A percentile compares a stretch with the other conserved stretches of the same genome.
Conservation (phyloP, 2,113 vertebrate genomes). For the Mastomys coucha region DNA sequence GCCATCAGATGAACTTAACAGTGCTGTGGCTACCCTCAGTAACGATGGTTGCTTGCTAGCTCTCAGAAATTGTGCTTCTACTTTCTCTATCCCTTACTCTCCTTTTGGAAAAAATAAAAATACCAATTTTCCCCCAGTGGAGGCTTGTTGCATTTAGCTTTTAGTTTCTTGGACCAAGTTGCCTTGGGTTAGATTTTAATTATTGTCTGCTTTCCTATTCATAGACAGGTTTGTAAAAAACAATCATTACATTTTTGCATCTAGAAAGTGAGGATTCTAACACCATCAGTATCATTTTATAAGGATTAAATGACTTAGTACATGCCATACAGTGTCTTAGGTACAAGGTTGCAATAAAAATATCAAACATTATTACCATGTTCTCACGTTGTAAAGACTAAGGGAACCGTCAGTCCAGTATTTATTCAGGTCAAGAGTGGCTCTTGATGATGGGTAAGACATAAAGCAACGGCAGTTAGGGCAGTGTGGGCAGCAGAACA, state of each 20-base stretch:
- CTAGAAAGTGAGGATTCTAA: not conserved
- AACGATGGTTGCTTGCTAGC: not conserved
- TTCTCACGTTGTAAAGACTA: not conserved
- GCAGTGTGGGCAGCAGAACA: not conserved
- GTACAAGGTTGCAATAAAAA: not conserved
- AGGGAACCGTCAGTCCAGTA: not conserved
- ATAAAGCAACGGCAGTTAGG: not conserved
- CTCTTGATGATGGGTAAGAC: not conserved
- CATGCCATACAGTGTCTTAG: not conserved
- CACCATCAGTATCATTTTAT: not conserved
- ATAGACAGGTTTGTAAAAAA: not conserved
- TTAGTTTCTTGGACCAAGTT: not conserved
- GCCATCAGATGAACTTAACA: not conserved
- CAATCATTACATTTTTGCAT: not conserved
- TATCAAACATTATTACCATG: not conserved
- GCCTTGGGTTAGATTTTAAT: not conserved
- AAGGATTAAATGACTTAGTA: not conserved
- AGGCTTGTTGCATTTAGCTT: not conserved
- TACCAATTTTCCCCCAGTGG: not conserved
- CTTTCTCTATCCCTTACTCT: rapidly evolving
- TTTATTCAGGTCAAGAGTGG: not conserved
- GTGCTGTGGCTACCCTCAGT: not conserved
- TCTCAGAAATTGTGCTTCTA: not conserved
- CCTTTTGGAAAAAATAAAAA: not conserved
- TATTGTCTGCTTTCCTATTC: not conserved